Evolutionary conservation across 2,888 invertebrate species (phyloP).

Genomic region (Synanthedon vespiformis): DNA sequence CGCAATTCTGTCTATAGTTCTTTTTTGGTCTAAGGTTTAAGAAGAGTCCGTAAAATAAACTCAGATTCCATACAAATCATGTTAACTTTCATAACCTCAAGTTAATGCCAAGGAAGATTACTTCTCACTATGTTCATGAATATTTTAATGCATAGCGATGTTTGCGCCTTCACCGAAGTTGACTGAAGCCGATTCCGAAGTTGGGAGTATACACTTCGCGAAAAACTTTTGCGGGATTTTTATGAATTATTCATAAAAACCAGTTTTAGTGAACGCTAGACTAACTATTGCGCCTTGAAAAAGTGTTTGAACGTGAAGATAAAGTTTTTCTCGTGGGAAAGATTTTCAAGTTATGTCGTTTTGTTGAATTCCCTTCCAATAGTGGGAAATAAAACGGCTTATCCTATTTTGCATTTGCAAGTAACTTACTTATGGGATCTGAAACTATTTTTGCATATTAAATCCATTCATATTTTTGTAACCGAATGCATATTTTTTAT

Average conservation of each 20-base stretch:
- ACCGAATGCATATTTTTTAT: too few species aligned
- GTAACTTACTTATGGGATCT: too few species aligned
- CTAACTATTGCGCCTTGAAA: neutral
- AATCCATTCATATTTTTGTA: too few species aligned
- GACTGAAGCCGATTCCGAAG: neutral
- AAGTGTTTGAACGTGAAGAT: neutral
- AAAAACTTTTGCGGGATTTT: neutral
- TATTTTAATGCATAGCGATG: neutral
- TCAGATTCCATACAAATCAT: neutral
- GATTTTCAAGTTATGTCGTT: too few species aligned
- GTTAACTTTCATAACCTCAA: neutral
- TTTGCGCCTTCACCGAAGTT: neutral
- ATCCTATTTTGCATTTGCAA: too few species aligned
- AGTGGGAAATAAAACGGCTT: too few species aligned
- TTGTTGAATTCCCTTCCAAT: too few species aligned
- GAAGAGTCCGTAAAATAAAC: too few species aligned
- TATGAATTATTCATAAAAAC: neutral
- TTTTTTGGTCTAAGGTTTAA: too few species aligned
- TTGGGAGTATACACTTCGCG: neutral
- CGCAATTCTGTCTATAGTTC: too few species aligned
- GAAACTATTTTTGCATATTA: too few species aligned
- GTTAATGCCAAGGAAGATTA: neutral
- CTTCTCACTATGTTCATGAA: neutral
- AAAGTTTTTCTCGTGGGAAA: too few species aligned
- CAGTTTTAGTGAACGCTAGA: neutral